Base-by-base conservation (phyloP, 1,140 invertebrate species). In the Calephelis nemesis region DNA sequence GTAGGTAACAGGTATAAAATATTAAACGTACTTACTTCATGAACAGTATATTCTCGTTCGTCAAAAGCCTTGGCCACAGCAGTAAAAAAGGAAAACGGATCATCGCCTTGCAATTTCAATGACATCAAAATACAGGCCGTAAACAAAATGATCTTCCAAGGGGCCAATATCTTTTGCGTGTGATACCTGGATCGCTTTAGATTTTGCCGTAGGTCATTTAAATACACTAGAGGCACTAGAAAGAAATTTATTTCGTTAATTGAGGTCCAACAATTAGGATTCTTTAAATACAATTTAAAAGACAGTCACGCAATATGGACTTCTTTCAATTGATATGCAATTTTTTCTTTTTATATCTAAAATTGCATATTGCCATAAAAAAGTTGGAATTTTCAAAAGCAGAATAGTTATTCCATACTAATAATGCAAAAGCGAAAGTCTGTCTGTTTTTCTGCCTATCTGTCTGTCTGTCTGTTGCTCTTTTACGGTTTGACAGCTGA, bases 121-220 rank as follows among this genome's bases (percentile, higher is more conserved):
- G 97, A 95, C 4, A 97, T 83, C 42, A 98, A 58, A 45, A 96
- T 94, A 11, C 94, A 94, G 48, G 95, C 91, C 73, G 97, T 94
- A 85, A 98, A 98, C 0, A 95, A 91, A 0, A 97, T 67, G 58
- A 98, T 96, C 89, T 98, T 98, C 97, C 97, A 98, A 1, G 97
- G 76, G 0, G 97, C 96, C 0, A 98, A 93, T 76, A 98, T 95
- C 76, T 97, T 94, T 78, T 98, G 97, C 1, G 94, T 95, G 82
- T 97, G 98, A 83, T 98, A 98, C 58, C 97, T 93, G 1, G 96
- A 96, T 60, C 93, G 91, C 70, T 95, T 94, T 48, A 98, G 96
- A 83, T 15, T 94, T 92, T 81, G 94, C 94, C 63, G 97, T 93
- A 74, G 95, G 91, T 71, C 93, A 83, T 48, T 91, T 74, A 82